A percentile compares a stretch with the other conserved stretches of the same genome.
phyloP scores from a whole-genome alignment of 2,888 invertebrate species.

The Matsumyia berberina region DNA sequence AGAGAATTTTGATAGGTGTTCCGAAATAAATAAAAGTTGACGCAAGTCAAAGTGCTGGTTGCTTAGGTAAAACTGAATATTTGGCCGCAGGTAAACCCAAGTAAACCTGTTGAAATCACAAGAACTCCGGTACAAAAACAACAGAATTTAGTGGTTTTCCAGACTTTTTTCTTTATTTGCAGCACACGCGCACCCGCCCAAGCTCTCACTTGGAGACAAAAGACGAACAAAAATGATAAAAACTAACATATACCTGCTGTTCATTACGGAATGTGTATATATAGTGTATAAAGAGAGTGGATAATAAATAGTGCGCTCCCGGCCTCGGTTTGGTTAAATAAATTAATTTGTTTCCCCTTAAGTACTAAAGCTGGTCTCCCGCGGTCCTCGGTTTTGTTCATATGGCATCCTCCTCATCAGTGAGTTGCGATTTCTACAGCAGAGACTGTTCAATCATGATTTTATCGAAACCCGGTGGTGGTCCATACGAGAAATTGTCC shows the following conservation, averaged over 20 bases:
- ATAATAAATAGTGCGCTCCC: slow-evolving; percentile 58
- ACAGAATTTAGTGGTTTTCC: neutral
- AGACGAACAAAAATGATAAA: slow-evolving; percentile 48
- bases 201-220: slow-evolving; percentile 28
- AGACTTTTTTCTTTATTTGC: slow-evolving; percentile 48
- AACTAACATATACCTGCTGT: slow-evolving; percentile 57
- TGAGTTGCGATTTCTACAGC: slow-evolving; percentile 87
- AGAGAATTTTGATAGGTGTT: slow-evolving; percentile 30
- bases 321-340: slow-evolving; percentile 60
- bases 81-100: too few relatives aligned
- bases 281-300: slow-evolving; percentile 56
- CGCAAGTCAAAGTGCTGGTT: neutral
- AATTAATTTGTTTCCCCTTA: slow-evolving; percentile 58
- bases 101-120: too few relatives aligned
- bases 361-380: slow-evolving; percentile 69
- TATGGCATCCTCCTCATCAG: slow-evolving; percentile 37
- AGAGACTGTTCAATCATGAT: slow-evolving; percentile 99
- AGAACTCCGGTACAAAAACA: neutral
- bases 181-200: slow-evolving; percentile 49
- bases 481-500: slow-evolving; percentile 93
- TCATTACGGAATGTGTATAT: slow-evolving; percentile 65
- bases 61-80: neutral
- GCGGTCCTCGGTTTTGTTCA: slow-evolving; percentile 19
- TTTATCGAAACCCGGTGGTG: slow-evolving; percentile 95
- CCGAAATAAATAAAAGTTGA: neutral